Percentiles rank a stretch among this genome's conserved stretches.
phyloP scores from a whole-genome alignment of 2,888 invertebrate genomes.

The Nysson spinosus region DNA sequence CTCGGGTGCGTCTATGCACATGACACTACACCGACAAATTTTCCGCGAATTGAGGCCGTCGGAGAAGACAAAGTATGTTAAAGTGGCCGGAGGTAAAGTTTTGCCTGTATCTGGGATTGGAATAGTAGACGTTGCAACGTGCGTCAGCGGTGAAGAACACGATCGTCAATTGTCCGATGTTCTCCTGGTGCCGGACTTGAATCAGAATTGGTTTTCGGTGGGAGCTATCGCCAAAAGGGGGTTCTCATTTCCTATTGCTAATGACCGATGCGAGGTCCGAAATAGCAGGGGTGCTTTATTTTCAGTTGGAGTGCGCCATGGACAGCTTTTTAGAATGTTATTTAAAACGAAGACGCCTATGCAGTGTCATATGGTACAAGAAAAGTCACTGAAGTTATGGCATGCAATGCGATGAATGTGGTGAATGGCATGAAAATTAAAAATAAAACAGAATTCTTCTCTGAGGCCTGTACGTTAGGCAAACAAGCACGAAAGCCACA shows the following conservation, averaged over 20 bases:
- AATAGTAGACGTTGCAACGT: conserved; percentile 16
- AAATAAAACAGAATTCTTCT: conserved; percentile 11
- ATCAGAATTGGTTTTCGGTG: conserved; percentile 15
- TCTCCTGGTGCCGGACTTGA: conserved; percentile 29
- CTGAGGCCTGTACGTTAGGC: conserved; percentile 26
- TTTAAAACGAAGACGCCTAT: conserved; percentile 2
- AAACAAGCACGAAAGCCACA: conserved; percentile 19
- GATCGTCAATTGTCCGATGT: conserved; percentile 25
- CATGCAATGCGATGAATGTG: neutral
- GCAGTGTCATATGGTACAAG: neutral
- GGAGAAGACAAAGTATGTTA: conserved; percentile 1
- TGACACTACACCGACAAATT: conserved; percentile 32
- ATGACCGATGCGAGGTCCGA: conserved; percentile 2
- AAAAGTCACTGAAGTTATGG: conserved; percentile 1
- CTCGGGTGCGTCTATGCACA: conserved; percentile 38
- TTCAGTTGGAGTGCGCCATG: neutral
- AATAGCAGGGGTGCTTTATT: neutral
- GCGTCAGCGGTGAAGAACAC: neutral
- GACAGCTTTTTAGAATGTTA: conserved; percentile 6
- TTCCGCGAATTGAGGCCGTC: conserved; percentile 21
- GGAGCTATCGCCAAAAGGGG: conserved; percentile 3
- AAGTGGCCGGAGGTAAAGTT: conserved; percentile 23
- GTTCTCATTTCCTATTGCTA: conserved; percentile 12
- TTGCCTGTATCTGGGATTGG: conserved; percentile 19
- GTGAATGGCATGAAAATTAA: neutral